Percentiles rank a stretch among this genome's conserved stretches.
Evolutionary conservation across 2,888 invertebrate genomes (phyloP).

Genomic region (Frankliniella fusca): DNA sequence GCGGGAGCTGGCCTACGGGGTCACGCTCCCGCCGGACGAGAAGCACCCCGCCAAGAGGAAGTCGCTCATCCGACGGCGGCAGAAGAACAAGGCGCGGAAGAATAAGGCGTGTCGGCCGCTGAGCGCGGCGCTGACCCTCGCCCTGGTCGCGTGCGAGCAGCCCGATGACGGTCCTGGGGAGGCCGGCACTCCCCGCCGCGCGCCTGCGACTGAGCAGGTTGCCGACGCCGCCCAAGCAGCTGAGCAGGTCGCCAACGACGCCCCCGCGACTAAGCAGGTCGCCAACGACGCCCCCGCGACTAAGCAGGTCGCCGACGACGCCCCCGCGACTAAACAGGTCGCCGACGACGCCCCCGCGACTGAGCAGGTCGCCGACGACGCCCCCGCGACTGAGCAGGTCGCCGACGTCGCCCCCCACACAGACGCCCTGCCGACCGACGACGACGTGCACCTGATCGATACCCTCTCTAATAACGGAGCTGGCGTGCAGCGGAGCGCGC

Average conservation of each 20-base stretch:
- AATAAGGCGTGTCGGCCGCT: background rate
- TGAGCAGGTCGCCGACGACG: background rate
- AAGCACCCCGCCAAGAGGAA: constrained; percentile 20
- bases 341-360: background rate
- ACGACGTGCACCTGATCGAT: background rate
- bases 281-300: background rate
- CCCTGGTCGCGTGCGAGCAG: background rate
- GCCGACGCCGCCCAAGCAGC: background rate
- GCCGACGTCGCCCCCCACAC: background rate
- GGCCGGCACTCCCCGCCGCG: no score
- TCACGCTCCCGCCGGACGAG: background rate
- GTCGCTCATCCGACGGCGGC: background rate
- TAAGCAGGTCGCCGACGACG: background rate
- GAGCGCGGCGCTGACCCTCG: background rate
- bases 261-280: background rate
- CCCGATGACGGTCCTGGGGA: background rate
- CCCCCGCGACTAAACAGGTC: background rate
- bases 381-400: background rate
- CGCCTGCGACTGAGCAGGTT: no score
- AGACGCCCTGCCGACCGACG: background rate
- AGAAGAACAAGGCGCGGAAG: background rate
- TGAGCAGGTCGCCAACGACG: background rate
- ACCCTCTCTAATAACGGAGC: background rate
- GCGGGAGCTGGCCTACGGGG: background rate
- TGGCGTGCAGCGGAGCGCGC: no score